phyloP scores from a whole-genome alignment of 2,888 invertebrate genomes.

The Lasioglossum calceatum region DNA sequence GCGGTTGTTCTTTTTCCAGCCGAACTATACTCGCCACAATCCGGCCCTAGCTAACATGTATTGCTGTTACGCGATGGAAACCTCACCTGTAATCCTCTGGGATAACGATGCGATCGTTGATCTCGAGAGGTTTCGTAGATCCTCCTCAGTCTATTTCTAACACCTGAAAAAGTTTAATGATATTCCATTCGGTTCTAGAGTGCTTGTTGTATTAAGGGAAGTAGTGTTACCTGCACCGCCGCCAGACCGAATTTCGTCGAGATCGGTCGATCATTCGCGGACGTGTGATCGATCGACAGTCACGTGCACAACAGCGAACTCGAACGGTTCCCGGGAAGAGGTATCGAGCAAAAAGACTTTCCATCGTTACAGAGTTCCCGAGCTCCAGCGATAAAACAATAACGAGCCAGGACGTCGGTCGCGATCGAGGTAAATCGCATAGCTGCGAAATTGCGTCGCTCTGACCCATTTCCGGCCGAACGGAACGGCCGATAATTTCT shows the following conservation, averaged over 20 bases:
- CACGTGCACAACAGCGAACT: background rate
- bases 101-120: background rate
- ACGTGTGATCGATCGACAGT: background rate
- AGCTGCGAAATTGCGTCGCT: conserved; percentile 52
- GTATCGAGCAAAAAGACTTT: conserved; percentile 10
- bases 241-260: background rate
- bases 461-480: conserved; percentile 45
- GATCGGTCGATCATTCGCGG: background rate
- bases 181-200: too few species aligned
- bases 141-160: background rate
- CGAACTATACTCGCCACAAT: conserved; percentile 34
- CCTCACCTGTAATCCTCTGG: background rate
- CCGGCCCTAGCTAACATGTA: background rate
- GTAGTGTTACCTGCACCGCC: too few species aligned
- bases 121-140: background rate
- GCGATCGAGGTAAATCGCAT: conserved; percentile 37
- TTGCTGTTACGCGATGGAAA: conserved; percentile 27
- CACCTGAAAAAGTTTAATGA: too few species aligned
- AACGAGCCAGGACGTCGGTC: conserved; percentile 21
- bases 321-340: background rate
- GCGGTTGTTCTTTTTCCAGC: conserved; percentile 35
- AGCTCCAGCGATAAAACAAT: conserved; percentile 40
- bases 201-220: too few species aligned
- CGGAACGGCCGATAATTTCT: conserved; percentile 33
- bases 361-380: conserved; percentile 28